Percentiles rank a stretch among this genome's conserved stretches.
Evolutionary conservation across 2,888 invertebrate genomes (phyloP).

Genomic region (Theristus sp.): DNA sequence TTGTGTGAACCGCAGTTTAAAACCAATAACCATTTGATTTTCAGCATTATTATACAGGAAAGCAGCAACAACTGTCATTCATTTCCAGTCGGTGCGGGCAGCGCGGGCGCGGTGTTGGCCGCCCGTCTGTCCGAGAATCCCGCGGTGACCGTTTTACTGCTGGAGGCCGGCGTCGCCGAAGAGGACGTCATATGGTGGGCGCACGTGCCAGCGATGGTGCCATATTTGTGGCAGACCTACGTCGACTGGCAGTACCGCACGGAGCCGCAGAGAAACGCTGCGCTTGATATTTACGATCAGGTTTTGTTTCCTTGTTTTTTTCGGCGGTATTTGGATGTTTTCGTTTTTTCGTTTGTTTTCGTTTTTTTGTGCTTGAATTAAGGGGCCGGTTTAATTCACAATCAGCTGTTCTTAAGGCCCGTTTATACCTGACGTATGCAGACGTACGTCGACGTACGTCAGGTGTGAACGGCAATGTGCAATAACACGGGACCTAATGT

Average conservation of each 20-base stretch:
- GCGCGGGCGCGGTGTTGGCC: conserved; percentile 25
- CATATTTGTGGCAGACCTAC: conserved; percentile 11
- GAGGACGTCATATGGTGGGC: background rate
- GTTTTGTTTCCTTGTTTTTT: too few relatives aligned
- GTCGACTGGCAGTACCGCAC: conserved; percentile 21
- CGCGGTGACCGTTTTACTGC: conserved; percentile 16
- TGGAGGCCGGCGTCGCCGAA: conserved; percentile 9
- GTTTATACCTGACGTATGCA: too few relatives aligned
- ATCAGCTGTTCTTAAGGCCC: too few relatives aligned
- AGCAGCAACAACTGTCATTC: background rate
- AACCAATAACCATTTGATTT: background rate
- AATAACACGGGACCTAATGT: too few relatives aligned
- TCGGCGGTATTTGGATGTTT: too few relatives aligned
- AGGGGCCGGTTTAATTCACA: too few relatives aligned
- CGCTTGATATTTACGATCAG: conserved; percentile 12
- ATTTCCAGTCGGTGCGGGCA: conserved; percentile 24
- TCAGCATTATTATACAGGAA: background rate
- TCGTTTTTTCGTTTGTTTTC: too few relatives aligned
- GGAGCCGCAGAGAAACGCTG: conserved; percentile 17
- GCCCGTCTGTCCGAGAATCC: conserved; percentile 21
- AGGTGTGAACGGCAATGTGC: too few relatives aligned
- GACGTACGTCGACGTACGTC: too few relatives aligned
- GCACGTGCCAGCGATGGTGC: conserved; percentile 14
- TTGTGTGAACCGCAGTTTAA: background rate
- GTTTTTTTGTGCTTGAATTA: too few relatives aligned